Conservation (phyloP, 2,113 vertebrate genomes). For the Gallinago paraguaiae region DNA sequence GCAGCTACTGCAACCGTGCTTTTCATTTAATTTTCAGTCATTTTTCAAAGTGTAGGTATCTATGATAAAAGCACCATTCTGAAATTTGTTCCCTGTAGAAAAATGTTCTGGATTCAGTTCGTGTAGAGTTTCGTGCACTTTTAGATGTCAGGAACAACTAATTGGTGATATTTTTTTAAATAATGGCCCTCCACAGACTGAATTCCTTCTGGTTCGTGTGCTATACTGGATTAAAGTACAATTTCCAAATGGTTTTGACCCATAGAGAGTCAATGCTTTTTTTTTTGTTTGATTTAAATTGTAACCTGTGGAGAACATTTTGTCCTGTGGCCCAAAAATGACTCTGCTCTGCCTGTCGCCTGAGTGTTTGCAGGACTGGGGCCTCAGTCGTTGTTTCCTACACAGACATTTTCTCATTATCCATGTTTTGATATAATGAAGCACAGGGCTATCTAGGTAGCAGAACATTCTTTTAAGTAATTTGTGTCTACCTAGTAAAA, state of each 20-base stretch:
- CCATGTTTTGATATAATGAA: not conserved
- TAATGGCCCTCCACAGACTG: not conserved
- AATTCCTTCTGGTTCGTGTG: not conserved
- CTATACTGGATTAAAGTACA: not conserved
- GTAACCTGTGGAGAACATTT: constrained; percentile 1
- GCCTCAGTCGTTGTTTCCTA: not conserved
- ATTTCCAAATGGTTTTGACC: constrained; percentile 25
- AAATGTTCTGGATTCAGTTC: not conserved
- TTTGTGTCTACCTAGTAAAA: constrained; percentile 15
- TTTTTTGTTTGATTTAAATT: not conserved
- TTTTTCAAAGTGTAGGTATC: not conserved
- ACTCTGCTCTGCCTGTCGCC: not conserved
- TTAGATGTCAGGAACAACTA: not conserved
- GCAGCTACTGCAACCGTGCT: not conserved
- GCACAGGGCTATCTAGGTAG: not conserved
- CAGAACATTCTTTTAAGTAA: constrained; percentile 21
- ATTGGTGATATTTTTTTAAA: not conserved
- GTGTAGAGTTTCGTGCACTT: not conserved
- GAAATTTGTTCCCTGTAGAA: not conserved
- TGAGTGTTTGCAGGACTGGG: not conserved
- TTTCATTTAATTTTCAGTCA: not conserved
- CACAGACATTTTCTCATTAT: constrained; percentile 11
- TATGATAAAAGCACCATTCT: not conserved
- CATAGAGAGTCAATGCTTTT: not conserved
- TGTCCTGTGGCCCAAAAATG: not conserved